phyloP scores from a whole-genome alignment of 2,888 invertebrate species.

The Odontocerum albicorne region DNA sequence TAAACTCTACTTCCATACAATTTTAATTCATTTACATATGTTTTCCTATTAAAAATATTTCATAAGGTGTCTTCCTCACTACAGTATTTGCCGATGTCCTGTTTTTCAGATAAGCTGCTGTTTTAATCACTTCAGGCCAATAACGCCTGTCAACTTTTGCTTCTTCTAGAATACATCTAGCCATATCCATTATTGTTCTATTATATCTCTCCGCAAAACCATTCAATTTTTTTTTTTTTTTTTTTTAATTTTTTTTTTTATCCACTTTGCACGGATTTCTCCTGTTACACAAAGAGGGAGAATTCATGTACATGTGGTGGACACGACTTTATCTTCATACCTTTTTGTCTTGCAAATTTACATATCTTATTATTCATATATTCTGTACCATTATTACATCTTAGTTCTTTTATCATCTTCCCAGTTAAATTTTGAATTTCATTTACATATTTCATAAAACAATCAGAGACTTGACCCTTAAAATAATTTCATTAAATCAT shows the following conservation, averaged over 20 bases:
- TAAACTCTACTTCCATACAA: conserved; percentile 2
- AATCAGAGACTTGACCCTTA: neutral
- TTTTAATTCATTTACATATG: neutral
- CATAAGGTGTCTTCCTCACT: neutral
- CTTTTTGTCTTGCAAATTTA: conserved; percentile 2
- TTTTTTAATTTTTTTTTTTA: too few relatives aligned
- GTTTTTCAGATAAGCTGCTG: conserved; percentile 1
- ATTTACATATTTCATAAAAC: conserved; percentile 1
- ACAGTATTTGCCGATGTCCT: neutral
- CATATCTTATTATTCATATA: conserved; percentile 1
- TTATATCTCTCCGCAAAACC: neutral
- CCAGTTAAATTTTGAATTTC: neutral
- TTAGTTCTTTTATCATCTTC: neutral
- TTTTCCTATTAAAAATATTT: neutral
- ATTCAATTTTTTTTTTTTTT: too few relatives aligned
- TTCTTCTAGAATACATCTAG: neutral
- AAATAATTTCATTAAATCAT: too few relatives aligned
- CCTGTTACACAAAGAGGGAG: too few relatives aligned
- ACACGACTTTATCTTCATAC: conserved; percentile 2
- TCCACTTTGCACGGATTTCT: too few relatives aligned
- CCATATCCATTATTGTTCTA: neutral
- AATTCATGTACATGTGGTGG: conserved; percentile 4
- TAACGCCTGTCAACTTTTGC: neutral
- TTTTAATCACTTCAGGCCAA: neutral
- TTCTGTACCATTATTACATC: neutral